phyloP scores from a whole-genome alignment of 2,113 vertebrate genomes.

The Blennius ocellaris region DNA sequence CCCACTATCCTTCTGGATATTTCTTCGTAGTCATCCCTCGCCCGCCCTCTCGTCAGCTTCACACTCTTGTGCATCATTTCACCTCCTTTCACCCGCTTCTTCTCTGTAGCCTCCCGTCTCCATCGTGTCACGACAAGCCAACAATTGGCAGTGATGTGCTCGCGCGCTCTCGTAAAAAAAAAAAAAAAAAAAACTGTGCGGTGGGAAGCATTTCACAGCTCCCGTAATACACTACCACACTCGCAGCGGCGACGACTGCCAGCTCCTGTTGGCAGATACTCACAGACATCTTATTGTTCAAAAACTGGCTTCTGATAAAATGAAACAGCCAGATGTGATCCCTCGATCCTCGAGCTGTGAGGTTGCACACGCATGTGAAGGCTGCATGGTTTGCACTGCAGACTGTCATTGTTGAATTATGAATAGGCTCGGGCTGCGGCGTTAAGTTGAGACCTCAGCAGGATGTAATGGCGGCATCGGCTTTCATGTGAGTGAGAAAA shows the following conservation, averaged over 20 bases:
- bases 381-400: neutral
- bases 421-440: neutral
- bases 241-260: slow-evolving; percentile 23
- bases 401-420: slow-evolving; percentile 19
- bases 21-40: neutral
- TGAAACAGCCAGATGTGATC: slow-evolving; percentile 52
- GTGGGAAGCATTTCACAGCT: slow-evolving; percentile 31
- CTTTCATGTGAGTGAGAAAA: neutral
- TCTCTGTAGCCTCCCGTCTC: neutral
- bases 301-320: slow-evolving; percentile 49
- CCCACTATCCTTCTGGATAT: neutral
- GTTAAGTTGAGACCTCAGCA: slow-evolving; percentile 13
- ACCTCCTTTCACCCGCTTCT: neutral
- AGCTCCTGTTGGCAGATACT: slow-evolving; percentile 50
- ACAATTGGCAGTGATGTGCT: slow-evolving; percentile 4
- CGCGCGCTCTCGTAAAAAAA: slow-evolving; percentile 27
- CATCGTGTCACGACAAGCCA: slow-evolving; percentile 14
- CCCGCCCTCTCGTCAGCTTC: slow-evolving; percentile 2
- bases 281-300: slow-evolving; percentile 43
- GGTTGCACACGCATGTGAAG: slow-evolving; percentile 1
- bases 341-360: slow-evolving; percentile 19
- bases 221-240: slow-evolving; percentile 24
- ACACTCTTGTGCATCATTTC: neutral
- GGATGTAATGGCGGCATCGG: neutral
- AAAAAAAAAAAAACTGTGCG: too few relatives aligned